phyloP scores from a whole-genome alignment of 1,140 invertebrate species.

The Dendrolimus kikuchii region DNA sequence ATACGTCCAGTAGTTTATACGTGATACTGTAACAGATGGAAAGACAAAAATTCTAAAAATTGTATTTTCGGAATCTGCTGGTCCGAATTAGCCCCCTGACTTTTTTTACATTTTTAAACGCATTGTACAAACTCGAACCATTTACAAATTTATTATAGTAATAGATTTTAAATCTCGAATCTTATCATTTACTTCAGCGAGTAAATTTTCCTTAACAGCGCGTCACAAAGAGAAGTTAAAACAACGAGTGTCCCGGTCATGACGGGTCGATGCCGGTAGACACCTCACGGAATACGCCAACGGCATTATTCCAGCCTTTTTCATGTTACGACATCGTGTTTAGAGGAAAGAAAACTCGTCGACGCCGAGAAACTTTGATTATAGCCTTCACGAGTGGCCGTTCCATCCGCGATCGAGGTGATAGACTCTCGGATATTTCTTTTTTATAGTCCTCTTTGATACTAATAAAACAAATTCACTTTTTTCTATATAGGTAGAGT shows the following conservation, averaged over 20 bases:
- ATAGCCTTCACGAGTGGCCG: slow-evolving; percentile 64
- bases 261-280: slow-evolving; percentile 20
- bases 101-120: too few relatives aligned
- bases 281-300: slow-evolving; percentile 48
- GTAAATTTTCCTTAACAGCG: slow-evolving; percentile 37
- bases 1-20: too few relatives aligned
- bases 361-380: slow-evolving; percentile 67
- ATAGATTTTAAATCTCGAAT: neutral
- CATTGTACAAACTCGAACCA: too few relatives aligned
- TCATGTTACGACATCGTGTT: slow-evolving; percentile 67
- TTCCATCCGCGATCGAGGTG: slow-evolving; percentile 54
- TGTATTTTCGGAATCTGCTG: too few relatives aligned
- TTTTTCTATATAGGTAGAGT: slow-evolving; percentile 47
- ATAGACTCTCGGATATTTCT: slow-evolving; percentile 62
- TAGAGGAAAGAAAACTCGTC: slow-evolving; percentile 66
- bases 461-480: slow-evolving; percentile 67
- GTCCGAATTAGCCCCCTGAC: too few relatives aligned
- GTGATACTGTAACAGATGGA: too few relatives aligned
- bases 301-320: slow-evolving; percentile 65
- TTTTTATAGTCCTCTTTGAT: slow-evolving; percentile 66
- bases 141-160: too few relatives aligned
- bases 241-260: slow-evolving; percentile 29
- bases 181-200: slow-evolving; percentile 30
- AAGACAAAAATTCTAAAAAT: too few relatives aligned
- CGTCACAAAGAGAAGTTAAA: slow-evolving; percentile 50